Percentiles rank a stretch among this genome's conserved stretches.
Evolutionary conservation across 2,797 vertebrate genomes (phyloP).

Genomic region (Sebastes itinus): DNA sequence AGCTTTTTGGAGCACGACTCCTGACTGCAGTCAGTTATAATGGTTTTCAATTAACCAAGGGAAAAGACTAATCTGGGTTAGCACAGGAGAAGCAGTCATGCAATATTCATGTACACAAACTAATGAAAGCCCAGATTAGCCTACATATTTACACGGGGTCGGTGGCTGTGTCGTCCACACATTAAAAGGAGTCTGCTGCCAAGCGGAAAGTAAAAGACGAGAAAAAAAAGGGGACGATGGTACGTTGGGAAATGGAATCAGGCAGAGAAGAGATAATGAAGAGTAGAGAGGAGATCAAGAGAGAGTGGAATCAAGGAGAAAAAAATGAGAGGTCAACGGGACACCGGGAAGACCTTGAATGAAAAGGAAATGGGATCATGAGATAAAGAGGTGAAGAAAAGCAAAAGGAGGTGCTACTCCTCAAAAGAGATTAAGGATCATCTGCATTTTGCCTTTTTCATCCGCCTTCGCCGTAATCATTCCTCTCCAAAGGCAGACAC

Average conservation of each 20-base stretch:
- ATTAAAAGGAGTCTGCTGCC: slow-evolving; percentile 30
- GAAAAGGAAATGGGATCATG: slow-evolving; percentile 71
- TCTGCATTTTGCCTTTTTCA: slow-evolving; percentile 79
- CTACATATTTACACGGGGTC: slow-evolving; percentile 73
- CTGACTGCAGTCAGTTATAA: slow-evolving; percentile 66
- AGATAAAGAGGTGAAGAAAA: slow-evolving; percentile 70
- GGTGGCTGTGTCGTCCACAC: slow-evolving; percentile 42
- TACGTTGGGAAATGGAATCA: slow-evolving; percentile 7
- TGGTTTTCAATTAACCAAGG: slow-evolving; percentile 78
- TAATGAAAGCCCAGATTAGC: slow-evolving; percentile 78
- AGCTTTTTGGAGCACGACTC: slow-evolving; percentile 54
- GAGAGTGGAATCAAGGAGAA: slow-evolving; percentile 47
- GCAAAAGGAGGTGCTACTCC: slow-evolving; percentile 60
- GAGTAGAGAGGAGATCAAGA: slow-evolving; percentile 38
- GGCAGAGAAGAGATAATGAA: slow-evolving; percentile 47
- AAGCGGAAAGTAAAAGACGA: slow-evolving; percentile 2
- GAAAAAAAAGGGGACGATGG: background rate
- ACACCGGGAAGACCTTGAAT: slow-evolving; percentile 65
- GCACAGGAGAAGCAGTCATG: slow-evolving; percentile 67
- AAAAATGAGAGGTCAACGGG: slow-evolving; percentile 58
- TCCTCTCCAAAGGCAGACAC: slow-evolving; percentile 53
- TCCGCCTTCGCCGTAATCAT: slow-evolving; percentile 63
- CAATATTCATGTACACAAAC: slow-evolving; percentile 81
- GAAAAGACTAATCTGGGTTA: slow-evolving; percentile 68
- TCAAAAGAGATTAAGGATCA: slow-evolving; percentile 80